Percentiles rank a stretch among this genome's conserved stretches.
phyloP scores from a whole-genome alignment of 2,797 vertebrate genomes.

The Myripristis murdjan region DNA sequence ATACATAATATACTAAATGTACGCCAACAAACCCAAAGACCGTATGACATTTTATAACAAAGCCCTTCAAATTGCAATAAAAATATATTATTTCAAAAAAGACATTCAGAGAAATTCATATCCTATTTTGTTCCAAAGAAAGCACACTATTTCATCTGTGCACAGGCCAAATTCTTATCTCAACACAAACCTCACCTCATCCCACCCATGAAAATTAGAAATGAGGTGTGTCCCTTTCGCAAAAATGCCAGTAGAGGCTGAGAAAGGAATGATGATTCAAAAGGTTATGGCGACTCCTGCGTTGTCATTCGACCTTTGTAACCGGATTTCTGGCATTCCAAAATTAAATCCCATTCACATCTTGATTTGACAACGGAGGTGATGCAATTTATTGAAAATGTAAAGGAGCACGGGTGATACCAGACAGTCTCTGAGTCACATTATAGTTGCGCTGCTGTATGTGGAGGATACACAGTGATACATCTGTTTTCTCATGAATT shows the following conservation, averaged over 20 bases:
- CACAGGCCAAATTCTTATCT: not conserved
- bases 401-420: conserved; percentile 1
- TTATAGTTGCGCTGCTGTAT: not conserved
- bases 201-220: not conserved
- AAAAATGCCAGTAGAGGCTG: conserved; percentile 11
- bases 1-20: no score
- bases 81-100: not conserved
- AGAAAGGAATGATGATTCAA: conserved; percentile 41
- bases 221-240: conserved; percentile 39
- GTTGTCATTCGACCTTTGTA: conserved; percentile 5
- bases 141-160: not conserved
- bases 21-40: no score
- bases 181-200: conserved; percentile 5
- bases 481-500: conserved; percentile 1
- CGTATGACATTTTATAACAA: no score
- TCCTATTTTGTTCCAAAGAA: not conserved
- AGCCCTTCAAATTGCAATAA: no score
- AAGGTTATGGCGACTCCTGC: conserved; percentile 8
- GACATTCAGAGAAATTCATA: not conserved
- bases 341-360: conserved; percentile 45
- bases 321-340: conserved; percentile 30
- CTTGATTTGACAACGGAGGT: not conserved
- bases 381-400: conserved; percentile 18
- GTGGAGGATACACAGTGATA: not conserved
- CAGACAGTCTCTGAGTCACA: not conserved